Percentiles rank a stretch among this genome's conserved stretches.
phyloP scores from a whole-genome alignment of 2,888 invertebrate species.

The Shargacucullia verbasci region DNA sequence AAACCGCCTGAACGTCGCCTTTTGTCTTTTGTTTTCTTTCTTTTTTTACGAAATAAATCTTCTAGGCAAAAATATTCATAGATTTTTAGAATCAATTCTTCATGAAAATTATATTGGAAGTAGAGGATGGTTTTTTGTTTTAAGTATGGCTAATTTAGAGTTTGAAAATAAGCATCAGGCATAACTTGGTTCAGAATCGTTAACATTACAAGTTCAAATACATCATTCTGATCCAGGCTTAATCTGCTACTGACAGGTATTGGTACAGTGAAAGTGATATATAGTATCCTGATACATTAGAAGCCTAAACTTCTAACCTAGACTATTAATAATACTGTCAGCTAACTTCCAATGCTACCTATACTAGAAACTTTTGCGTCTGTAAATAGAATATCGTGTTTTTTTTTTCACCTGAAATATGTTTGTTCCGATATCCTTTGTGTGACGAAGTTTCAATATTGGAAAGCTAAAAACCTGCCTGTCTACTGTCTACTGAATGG shows the following conservation, averaged over 20 bases:
- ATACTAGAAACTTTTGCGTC: slow-evolving; percentile 28
- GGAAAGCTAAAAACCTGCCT: too few species aligned
- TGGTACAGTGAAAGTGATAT: slow-evolving; percentile 1
- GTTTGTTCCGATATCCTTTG: slow-evolving; percentile 7
- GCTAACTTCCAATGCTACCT: slow-evolving; percentile 4
- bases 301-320: neutral
- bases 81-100: too few species aligned
- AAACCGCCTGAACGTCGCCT: too few species aligned
- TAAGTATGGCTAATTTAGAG: too few species aligned
- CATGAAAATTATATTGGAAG: too few species aligned
- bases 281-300: slow-evolving; percentile 13
- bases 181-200: too few species aligned
- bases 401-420: slow-evolving; percentile 28
- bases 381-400: slow-evolving; percentile 20
- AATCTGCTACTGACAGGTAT: slow-evolving; percentile 21
- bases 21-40: too few species aligned
- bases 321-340: slow-evolving; percentile 35
- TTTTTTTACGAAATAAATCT: too few species aligned
- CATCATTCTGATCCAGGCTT: slow-evolving; percentile 21
- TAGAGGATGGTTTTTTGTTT: too few species aligned
- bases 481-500: too few species aligned
- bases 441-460: neutral
- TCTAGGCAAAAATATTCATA: too few species aligned
- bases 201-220: neutral
- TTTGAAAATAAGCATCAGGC: too few species aligned